These are phyloP conservation scores for Pituophis catenifer DNA, from an alignment of 2,113 vertebrate genomes.

Conservation along the genomic window DNA sequence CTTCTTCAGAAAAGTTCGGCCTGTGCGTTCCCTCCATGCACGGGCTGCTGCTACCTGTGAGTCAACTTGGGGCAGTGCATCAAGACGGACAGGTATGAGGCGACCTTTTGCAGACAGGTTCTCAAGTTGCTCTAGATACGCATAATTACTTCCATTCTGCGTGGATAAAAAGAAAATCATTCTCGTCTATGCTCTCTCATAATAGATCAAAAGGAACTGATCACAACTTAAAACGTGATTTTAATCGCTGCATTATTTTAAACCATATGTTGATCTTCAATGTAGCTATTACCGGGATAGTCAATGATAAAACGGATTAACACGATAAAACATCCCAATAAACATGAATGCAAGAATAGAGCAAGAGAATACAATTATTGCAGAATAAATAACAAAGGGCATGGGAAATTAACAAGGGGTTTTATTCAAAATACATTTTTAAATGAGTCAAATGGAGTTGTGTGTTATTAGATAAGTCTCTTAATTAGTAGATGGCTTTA, in stretches of 20 bases:
- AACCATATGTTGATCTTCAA: not conserved
- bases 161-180: not conserved
- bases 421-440: not conserved
- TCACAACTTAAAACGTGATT: not conserved
- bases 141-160: constrained; percentile 87
- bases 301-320: not conserved
- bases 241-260: not conserved
- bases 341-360: not conserved
- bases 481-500: not conserved
- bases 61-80: constrained; percentile 90
- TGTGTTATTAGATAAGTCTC: not conserved
- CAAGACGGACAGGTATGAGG: constrained; percentile 90
- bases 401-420: not conserved
- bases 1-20: constrained; percentile 96
- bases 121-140: constrained; percentile 95
- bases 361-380: not conserved
- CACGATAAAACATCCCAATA: not conserved
- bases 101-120: constrained; percentile 87
- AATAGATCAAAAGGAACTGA: not conserved
- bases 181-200: not conserved
- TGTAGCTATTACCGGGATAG: not conserved
- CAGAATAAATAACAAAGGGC: not conserved
- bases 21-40: constrained; percentile 94
- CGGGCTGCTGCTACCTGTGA: constrained; percentile 92
- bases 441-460: not conserved